Conservation (phyloP, 2,888 invertebrate species). For the Catocala sponsa region DNA sequence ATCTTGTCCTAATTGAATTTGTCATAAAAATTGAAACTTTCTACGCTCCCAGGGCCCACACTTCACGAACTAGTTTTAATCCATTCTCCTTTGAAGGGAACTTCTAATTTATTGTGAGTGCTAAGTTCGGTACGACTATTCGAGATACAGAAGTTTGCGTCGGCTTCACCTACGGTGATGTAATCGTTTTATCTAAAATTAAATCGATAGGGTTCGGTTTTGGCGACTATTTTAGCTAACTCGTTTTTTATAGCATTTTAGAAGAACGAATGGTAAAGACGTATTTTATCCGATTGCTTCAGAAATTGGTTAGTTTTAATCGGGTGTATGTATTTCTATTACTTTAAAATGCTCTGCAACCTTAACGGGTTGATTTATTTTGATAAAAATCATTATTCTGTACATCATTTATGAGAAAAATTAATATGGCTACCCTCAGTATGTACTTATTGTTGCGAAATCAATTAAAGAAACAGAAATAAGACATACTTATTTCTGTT, state of each 20-base stretch:
- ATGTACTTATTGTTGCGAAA: too few species aligned
- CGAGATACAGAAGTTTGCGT: conserved; percentile 75
- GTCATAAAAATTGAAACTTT: conserved; percentile 88
- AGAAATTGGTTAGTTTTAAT: too few species aligned
- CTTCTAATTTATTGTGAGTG: conserved; percentile 87
- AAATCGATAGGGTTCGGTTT: conserved; percentile 24
- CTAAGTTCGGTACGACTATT: conserved; percentile 80
- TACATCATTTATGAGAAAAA: too few species aligned
- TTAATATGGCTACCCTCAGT: too few species aligned
- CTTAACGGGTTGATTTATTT: too few species aligned
- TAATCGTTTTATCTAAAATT: conserved; percentile 69
- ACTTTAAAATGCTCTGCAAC: too few species aligned
- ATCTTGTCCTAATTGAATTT: conserved; percentile 83
- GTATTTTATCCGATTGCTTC: background rate
- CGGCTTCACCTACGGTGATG: conserved; percentile 72
- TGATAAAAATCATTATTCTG: too few species aligned
- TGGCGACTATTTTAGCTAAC: conserved; percentile 12
- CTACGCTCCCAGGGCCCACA: conserved; percentile 74
- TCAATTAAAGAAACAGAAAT: too few species aligned
- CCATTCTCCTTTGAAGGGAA: conserved; percentile 84
- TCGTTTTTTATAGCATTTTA: conserved; percentile 1
- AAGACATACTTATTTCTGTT: too few species aligned
- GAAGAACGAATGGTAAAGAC: background rate
- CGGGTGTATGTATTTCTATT: too few species aligned
- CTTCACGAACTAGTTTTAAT: conserved; percentile 84